Evolutionary conservation across 2,797 vertebrate species (phyloP).

Genomic region (Numenius phaeopus): DNA sequence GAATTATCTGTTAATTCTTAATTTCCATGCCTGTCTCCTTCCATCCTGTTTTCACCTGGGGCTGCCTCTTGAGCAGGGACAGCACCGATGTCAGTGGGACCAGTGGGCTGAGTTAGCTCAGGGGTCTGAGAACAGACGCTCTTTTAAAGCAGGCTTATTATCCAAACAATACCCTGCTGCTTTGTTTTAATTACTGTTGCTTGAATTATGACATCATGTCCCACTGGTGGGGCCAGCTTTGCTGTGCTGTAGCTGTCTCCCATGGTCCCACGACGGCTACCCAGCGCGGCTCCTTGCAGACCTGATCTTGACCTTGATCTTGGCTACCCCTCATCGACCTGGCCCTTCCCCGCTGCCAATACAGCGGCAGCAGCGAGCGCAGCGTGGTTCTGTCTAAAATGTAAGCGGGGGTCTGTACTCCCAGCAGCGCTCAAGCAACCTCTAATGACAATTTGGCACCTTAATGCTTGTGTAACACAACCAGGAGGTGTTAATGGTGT

Average conservation of each 20-base stretch:
- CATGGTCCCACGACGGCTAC: background rate
- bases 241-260: background rate
- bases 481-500: background rate
- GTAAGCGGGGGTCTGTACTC: background rate
- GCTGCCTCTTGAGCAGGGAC: background rate
- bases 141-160: background rate
- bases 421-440: background rate
- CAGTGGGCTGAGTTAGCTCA: background rate
- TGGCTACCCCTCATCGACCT: background rate
- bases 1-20: background rate
- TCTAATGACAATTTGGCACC: background rate
- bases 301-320: background rate
- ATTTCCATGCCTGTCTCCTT: background rate
- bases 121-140: background rate
- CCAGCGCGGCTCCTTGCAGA: background rate
- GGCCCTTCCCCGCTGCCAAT: background rate
- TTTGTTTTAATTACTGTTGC: background rate
- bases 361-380: rapidly evolving
- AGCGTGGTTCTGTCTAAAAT: background rate
- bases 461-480: background rate
- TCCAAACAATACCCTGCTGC: background rate
- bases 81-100: background rate
- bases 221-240: background rate
- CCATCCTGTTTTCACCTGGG: background rate
- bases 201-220: background rate